A percentile compares a stretch with the other conserved stretches of the same genome.
Evolutionary conservation across 2,888 invertebrate species (phyloP).

Genomic region (Scelioninae gen. 1): DNA sequence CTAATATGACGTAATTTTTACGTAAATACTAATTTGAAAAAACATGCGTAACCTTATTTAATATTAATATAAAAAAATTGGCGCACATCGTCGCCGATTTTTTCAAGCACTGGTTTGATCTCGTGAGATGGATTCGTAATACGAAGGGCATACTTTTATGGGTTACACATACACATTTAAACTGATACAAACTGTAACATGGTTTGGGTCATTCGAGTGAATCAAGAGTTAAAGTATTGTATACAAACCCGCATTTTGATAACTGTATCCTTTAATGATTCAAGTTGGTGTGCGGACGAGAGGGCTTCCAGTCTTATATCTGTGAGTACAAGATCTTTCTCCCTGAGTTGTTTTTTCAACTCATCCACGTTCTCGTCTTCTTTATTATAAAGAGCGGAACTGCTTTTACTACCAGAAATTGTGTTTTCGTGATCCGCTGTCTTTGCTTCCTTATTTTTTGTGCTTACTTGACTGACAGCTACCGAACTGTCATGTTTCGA

Average conservation of each 20-base stretch:
- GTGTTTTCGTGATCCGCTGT: conserved; percentile 80
- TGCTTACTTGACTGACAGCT: conserved; percentile 62
- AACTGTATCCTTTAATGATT: conserved; percentile 97
- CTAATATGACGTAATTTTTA: too few relatives aligned
- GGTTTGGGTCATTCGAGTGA: too few relatives aligned
- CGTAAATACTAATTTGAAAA: too few relatives aligned
- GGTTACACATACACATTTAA: too few relatives aligned
- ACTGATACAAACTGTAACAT: too few relatives aligned
- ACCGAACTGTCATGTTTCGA: conserved; percentile 78
- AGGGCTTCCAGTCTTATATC: conserved; percentile 98
- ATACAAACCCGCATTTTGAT: conserved; percentile 95
- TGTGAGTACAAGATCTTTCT: conserved; percentile 97
- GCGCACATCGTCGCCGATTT: too few relatives aligned
- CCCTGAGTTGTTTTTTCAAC: conserved; percentile 95
- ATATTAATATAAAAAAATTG: too few relatives aligned
- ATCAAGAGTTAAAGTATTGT: too few relatives aligned
- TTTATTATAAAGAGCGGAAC: conserved; percentile 80
- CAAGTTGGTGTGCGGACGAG: conserved; percentile 98
- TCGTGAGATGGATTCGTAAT: too few relatives aligned
- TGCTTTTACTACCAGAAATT: conserved; percentile 80
- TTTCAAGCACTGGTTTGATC: too few relatives aligned
- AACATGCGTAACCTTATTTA: too few relatives aligned
- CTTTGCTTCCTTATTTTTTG: conserved; percentile 76
- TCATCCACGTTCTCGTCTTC: conserved; percentile 88
- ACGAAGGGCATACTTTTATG: too few relatives aligned